Conservation (phyloP, 2,888 invertebrate genomes). For the Synergus umbraculus region DNA sequence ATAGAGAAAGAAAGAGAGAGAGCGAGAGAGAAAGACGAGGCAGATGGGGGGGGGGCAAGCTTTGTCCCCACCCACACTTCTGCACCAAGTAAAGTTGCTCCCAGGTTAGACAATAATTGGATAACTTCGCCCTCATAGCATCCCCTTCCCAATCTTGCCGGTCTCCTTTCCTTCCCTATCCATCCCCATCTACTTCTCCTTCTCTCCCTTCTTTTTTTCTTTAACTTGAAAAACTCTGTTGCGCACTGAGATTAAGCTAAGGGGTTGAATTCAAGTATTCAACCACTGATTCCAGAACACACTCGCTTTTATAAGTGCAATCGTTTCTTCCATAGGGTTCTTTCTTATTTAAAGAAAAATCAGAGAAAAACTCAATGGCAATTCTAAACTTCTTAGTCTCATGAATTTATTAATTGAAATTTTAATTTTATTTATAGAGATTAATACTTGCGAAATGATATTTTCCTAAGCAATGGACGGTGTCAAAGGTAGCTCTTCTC, state of each 20-base stretch:
- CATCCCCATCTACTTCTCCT: slow-evolving; percentile 62
- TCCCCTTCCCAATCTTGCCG: slow-evolving; percentile 55
- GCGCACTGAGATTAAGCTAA: slow-evolving; percentile 53
- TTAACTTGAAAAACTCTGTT: slow-evolving; percentile 57
- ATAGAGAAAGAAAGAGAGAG: slow-evolving; percentile 40
- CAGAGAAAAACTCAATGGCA: neutral
- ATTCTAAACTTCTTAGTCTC: too few relatives aligned
- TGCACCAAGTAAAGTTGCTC: slow-evolving; percentile 74
- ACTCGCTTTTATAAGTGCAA: slow-evolving; percentile 34
- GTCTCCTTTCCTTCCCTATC: slow-evolving; percentile 72
- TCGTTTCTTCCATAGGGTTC: neutral
- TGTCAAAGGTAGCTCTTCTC: neutral
- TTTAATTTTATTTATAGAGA: too few relatives aligned
- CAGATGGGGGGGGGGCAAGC: neutral
- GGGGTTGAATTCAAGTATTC: slow-evolving; percentile 45
- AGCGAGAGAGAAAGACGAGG: slow-evolving; percentile 1
- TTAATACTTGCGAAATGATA: too few relatives aligned
- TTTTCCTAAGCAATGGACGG: too few relatives aligned
- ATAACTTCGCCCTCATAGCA: slow-evolving; percentile 75
- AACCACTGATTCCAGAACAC: slow-evolving; percentile 32
- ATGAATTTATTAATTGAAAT: too few relatives aligned
- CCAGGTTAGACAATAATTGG: slow-evolving; percentile 78
- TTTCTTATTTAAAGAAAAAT: slow-evolving; percentile 18
- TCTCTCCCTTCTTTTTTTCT: slow-evolving; percentile 52
- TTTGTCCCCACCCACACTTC: slow-evolving; percentile 57